These are phyloP conservation scores for Perdita meconis DNA, from an alignment of 2,888 invertebrate species.

Conservation along the genomic window DNA sequence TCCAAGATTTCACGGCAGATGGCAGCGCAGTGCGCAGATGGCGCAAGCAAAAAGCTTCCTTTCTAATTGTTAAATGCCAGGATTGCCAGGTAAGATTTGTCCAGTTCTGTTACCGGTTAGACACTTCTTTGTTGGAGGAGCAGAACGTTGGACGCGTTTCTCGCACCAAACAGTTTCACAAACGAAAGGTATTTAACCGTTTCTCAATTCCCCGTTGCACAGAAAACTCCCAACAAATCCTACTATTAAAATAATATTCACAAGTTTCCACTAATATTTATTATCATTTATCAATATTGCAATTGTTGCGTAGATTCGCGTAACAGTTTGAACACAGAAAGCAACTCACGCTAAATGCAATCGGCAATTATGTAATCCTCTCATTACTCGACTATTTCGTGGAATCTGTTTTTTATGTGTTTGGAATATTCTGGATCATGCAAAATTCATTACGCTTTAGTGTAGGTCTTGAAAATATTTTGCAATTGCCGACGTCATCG, in stretches of 20 bases:
- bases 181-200: too few relatives aligned
- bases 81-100: constrained; percentile 21
- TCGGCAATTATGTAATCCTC: constrained; percentile 13
- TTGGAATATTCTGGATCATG: constrained; percentile 23
- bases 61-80: constrained; percentile 21
- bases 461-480: not conserved
- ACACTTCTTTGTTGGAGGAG: constrained; percentile 16
- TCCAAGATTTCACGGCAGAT: constrained; percentile 14
- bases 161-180: too few relatives aligned
- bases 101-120: constrained; percentile 34
- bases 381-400: not conserved
- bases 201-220: not conserved
- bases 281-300: not conserved
- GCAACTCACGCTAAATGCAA: not conserved
- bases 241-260: not conserved
- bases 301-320: not conserved
- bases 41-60: not conserved
- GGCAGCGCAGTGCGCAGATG: constrained; percentile 26
- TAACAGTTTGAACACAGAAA: not conserved
- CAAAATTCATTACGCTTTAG: not conserved
- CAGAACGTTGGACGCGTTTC: not conserved
- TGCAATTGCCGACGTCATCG: not conserved
- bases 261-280: not conserved
- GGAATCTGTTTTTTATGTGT: not conserved
- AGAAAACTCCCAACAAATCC: too few relatives aligned